phyloP scores from a whole-genome alignment of 1,140 invertebrate species.

The Tribolium castaneum region DNA sequence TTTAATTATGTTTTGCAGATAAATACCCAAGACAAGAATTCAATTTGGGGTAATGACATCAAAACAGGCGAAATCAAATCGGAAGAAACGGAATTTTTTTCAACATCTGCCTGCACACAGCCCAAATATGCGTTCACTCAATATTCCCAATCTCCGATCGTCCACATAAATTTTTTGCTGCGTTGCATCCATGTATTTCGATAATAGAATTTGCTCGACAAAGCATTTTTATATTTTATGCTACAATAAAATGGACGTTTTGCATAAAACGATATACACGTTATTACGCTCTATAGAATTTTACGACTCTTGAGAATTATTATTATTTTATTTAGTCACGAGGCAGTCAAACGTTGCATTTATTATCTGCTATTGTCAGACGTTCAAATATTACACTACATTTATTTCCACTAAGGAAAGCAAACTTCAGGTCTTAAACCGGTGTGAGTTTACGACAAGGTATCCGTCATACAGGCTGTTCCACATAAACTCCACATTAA shows the following conservation, averaged over 20 bases:
- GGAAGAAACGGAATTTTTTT: neutral
- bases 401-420: neutral
- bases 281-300: conserved; percentile 1
- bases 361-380: neutral
- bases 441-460: neutral
- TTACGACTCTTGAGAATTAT: conserved; percentile 13
- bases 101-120: neutral
- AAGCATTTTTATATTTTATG: conserved; percentile 14
- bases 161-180: neutral
- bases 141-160: neutral
- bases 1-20: too few relatives aligned
- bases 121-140: neutral
- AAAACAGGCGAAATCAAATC: neutral
- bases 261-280: conserved; percentile 7
- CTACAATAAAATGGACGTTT: neutral
- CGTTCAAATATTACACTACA: neutral
- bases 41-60: neutral
- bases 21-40: too few relatives aligned
- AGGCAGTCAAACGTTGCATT: neutral
- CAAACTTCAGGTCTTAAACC: neutral
- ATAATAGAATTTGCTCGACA: conserved; percentile 4
- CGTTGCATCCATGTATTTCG: neutral
- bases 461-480: neutral
- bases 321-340: conserved; percentile 14
- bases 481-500: too few relatives aligned